Conservation (phyloP, 2,113 vertebrate species). For the Alces alces region DNA sequence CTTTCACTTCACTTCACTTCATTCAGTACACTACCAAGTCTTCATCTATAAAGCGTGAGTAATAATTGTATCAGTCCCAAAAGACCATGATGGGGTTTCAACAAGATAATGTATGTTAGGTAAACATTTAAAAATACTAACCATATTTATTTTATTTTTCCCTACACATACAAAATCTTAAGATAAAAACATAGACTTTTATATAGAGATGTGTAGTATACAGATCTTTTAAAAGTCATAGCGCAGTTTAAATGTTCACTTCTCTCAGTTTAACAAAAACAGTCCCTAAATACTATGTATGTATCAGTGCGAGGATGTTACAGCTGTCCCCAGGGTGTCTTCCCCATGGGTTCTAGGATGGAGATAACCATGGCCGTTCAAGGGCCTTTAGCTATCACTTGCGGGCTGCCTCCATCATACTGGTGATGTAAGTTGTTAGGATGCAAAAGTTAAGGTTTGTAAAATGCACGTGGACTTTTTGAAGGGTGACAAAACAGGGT, state of each 20-base stretch:
- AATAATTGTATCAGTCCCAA: neutral
- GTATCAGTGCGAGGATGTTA: neutral
- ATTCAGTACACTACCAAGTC: too few relatives aligned
- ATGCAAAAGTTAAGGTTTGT: neutral
- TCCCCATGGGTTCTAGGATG: neutral
- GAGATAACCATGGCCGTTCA: neutral
- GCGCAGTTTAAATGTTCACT: neutral
- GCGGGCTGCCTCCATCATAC: neutral
- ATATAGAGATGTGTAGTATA: neutral
- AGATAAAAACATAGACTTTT: neutral
- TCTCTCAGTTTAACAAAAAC: neutral
- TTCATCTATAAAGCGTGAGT: neutral
- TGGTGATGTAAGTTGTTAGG: neutral
- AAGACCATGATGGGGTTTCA: neutral
- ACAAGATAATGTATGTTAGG: neutral
- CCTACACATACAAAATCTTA: neutral
- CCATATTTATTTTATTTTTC: neutral
- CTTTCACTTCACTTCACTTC: neutral
- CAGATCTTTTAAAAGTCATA: neutral
- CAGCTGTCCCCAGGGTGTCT: too few relatives aligned
- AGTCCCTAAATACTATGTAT: neutral
- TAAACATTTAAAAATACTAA: neutral
- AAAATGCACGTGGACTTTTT: neutral
- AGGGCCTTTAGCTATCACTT: neutral
- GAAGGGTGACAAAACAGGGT: neutral